A percentile compares a stretch with the other conserved stretches of the same genome.
These are phyloP conservation scores for Sebastes iracundus DNA, from an alignment of 2,797 vertebrate species.

Conservation along the genomic window DNA sequence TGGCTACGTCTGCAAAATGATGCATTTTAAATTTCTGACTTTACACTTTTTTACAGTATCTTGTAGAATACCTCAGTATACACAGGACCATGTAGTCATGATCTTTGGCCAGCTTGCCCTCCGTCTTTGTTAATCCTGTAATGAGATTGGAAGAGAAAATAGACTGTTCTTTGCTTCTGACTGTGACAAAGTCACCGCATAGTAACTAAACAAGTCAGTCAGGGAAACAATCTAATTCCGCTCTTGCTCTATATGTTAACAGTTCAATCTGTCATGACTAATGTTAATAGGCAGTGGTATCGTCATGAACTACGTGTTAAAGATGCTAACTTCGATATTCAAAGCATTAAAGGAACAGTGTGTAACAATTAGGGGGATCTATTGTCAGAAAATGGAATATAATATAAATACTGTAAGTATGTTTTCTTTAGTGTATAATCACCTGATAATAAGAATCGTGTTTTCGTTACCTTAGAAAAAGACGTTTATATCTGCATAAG, in stretches of 20 bases:
- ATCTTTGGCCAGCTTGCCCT: constrained; percentile 65
- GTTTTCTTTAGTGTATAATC: too few species aligned
- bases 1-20: not conserved
- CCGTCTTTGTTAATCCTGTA: constrained; percentile 81
- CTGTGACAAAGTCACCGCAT: constrained; percentile 48
- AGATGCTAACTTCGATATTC: too few species aligned
- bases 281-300: not conserved
- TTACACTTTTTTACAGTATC: not conserved
- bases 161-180: constrained; percentile 72
- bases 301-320: not conserved
- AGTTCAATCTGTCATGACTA: not conserved
- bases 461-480: too few species aligned
- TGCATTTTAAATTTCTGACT: not conserved
- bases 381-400: too few species aligned
- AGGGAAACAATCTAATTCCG: not conserved
- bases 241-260: not conserved
- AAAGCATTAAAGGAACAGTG: too few species aligned
- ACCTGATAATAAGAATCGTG: too few species aligned
- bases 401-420: too few species aligned
- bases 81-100: constrained; percentile 1
- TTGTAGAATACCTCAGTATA: not conserved
- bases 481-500: too few species aligned
- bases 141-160: constrained; percentile 83
- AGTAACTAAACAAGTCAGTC: constrained; percentile 19
- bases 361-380: too few species aligned